Evolutionary conservation across 1,140 invertebrate species (phyloP).

Genomic region (Sitodiplosis mosellana): DNA sequence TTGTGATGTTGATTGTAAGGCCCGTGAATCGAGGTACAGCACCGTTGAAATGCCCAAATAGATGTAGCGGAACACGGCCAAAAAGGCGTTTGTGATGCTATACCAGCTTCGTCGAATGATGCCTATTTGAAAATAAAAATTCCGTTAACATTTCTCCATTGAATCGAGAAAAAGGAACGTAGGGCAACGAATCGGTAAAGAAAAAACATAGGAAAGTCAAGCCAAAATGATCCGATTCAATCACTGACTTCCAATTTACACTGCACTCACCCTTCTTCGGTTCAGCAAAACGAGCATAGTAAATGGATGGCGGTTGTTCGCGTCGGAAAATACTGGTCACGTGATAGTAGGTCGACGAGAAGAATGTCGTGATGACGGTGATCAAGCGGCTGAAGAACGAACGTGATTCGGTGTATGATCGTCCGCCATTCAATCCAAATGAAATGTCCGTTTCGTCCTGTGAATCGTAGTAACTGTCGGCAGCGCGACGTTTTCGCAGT

Average conservation of each 20-base stretch:
- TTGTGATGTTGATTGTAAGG: slow-evolving; percentile 19
- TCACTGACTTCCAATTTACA: too few species aligned
- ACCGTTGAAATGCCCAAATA: slow-evolving; percentile 21
- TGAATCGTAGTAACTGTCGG: slow-evolving; percentile 17
- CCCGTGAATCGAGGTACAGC: slow-evolving; percentile 28
- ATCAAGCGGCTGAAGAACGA: slow-evolving; percentile 16
- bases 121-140: slow-evolving; percentile 3
- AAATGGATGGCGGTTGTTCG: not conserved
- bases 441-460: slow-evolving; percentile 14
- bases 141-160: not conserved
- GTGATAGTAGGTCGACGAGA: not conserved
- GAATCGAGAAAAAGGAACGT: too few species aligned
- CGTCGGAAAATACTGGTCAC: not conserved
- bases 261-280: not conserved
- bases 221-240: too few species aligned
- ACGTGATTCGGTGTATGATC: not conserved
- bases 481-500: not conserved
- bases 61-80: slow-evolving; percentile 12
- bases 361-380: slow-evolving; percentile 11
- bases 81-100: slow-evolving; percentile 9
- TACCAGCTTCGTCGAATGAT: slow-evolving; percentile 8
- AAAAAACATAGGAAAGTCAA: too few species aligned
- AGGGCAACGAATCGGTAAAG: too few species aligned
- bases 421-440: slow-evolving; percentile 2
- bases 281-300: not conserved